Base-by-base conservation (phyloP, 2,113 vertebrate species). In the Corythoichthys intestinalis region DNA sequence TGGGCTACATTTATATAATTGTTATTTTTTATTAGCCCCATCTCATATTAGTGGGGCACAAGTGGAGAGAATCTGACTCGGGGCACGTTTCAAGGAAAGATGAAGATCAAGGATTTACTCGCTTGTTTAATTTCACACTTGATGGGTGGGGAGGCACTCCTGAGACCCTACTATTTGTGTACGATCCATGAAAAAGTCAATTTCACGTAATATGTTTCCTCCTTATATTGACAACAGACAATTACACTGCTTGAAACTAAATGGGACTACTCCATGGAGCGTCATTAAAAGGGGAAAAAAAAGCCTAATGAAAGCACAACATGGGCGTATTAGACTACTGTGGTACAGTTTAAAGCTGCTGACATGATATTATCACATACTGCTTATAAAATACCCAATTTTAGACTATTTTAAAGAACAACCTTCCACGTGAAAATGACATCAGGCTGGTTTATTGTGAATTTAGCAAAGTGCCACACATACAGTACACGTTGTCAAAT, bases 61-160 rank as follows among this genome's bases (percentile, higher is more conserved):
- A 54, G 20, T 54, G n/a, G n/a, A 20, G 20, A 20, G n/a, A 2
- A 2, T 54, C 20, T 9, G 15, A n/a, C 50, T 52, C 17, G 10
- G 20, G n/a, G n/a, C 52, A 28, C 52, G 3, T 56, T 28, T 56
- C 28, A 9, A 34, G 53, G 28, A 20, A 56, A 28, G 9, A 20
- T 28, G 10, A 56, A 3, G 28, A 56, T 28, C 20, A 56, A 56
- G 28, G 53, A 56, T 56, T 56, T 34, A 56, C 20, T 56, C 8
- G 53, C 10, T 56, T 56, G 53, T 56, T 56, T 56, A 56, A 56
- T 56, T 56, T 56, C 53, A 56, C 20, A 28, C 53, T 56, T 56
- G 53, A 56, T 56, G 53, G 20, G 11, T 20, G 20, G 20, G 53
- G 3, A 12, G 17, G 50, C 50, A 20, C 50, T 8, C 50, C 17